A percentile compares a stretch with the other conserved stretches of the same genome.
These are phyloP conservation scores for Malachius bipustulatus DNA, from an alignment of 2,888 invertebrate species.

Conservation along the genomic window DNA sequence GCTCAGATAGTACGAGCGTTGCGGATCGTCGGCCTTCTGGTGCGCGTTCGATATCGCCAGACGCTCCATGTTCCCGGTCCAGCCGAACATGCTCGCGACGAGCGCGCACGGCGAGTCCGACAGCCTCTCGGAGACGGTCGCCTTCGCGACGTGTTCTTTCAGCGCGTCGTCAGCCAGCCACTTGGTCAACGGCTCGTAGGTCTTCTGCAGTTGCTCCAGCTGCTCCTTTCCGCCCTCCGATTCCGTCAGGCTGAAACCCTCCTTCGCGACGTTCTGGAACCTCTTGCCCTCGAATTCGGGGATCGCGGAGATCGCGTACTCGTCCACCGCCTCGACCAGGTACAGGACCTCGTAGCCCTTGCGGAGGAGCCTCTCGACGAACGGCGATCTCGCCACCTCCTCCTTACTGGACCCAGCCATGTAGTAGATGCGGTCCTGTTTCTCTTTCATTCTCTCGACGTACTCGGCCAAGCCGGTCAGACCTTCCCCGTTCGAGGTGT, in stretches of 20 bases:
- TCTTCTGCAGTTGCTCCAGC: slow-evolving; percentile 60
- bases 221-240: slow-evolving; percentile 57
- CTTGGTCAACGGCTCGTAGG: slow-evolving; percentile 78
- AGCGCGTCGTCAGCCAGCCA: slow-evolving; percentile 78
- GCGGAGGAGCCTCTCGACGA: slow-evolving; percentile 84
- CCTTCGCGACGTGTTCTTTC: slow-evolving; percentile 67
- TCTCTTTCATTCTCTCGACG: slow-evolving; percentile 87
- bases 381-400: slow-evolving; percentile 86
- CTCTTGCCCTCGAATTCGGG: slow-evolving; percentile 98
- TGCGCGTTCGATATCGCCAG: slow-evolving; percentile 92
- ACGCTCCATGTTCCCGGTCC: slow-evolving; percentile 99
- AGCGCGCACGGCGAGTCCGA: slow-evolving; percentile 90
- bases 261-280: slow-evolving; percentile 99
- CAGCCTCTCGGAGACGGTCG: slow-evolving; percentile 75
- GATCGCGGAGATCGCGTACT: slow-evolving; percentile 90
- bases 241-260: slow-evolving; percentile 82
- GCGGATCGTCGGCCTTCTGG: slow-evolving; percentile 87
- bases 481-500: slow-evolving; percentile 58
- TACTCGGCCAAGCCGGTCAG: slow-evolving; percentile 77
- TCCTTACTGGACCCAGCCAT: slow-evolving; percentile 80
- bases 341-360: slow-evolving; percentile 94
- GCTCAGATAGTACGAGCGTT: slow-evolving; percentile 75
- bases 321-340: slow-evolving; percentile 94
- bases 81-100: slow-evolving; percentile 92
- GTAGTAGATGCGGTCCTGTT: slow-evolving; percentile 91